Evolutionary conservation across 92 coral and sea anemone species (phyloP).

Genomic region (Palythoa grandis): DNA sequence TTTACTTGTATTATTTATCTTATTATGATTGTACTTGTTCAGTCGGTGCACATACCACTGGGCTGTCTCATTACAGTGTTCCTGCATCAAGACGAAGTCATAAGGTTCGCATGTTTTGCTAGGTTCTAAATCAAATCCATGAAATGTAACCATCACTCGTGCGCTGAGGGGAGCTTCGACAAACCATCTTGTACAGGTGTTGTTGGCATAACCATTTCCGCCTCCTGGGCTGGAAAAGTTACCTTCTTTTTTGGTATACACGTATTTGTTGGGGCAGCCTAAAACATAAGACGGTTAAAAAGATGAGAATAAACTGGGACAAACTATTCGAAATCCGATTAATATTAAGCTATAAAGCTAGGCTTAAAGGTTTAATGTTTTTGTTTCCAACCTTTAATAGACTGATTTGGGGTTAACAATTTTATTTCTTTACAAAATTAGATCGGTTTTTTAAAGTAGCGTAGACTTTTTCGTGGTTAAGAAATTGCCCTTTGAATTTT

Average conservation of each 20-base stretch:
- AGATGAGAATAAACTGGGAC: neutral
- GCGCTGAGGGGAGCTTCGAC: conserved; percentile 54
- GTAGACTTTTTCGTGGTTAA: too few species aligned
- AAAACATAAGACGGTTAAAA: neutral
- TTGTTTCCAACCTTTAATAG: too few species aligned
- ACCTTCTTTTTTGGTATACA: conserved; percentile 22
- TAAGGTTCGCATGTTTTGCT: conserved; percentile 81
- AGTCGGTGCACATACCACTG: conserved; percentile 47
- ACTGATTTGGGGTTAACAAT: too few species aligned
- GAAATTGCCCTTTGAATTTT: too few species aligned
- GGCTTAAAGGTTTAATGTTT: too few species aligned
- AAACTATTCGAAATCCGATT: too few species aligned
- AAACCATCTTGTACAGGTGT: conserved; percentile 63
- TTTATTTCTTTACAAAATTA: too few species aligned
- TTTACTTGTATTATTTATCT: too few species aligned
- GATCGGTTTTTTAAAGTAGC: too few species aligned
- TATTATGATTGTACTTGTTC: too few species aligned
- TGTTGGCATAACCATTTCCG: conserved; percentile 53
- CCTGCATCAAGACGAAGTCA: conserved; percentile 70
- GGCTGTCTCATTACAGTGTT: conserved; percentile 66
- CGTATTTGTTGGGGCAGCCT: neutral
- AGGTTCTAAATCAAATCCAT: conserved; percentile 79
- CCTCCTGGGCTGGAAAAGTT: conserved; percentile 52
- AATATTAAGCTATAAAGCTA: too few species aligned
- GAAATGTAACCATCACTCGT: conserved; percentile 62